phyloP scores from a whole-genome alignment of 2,888 invertebrate genomes.

The Drosophila stalkeri region DNA sequence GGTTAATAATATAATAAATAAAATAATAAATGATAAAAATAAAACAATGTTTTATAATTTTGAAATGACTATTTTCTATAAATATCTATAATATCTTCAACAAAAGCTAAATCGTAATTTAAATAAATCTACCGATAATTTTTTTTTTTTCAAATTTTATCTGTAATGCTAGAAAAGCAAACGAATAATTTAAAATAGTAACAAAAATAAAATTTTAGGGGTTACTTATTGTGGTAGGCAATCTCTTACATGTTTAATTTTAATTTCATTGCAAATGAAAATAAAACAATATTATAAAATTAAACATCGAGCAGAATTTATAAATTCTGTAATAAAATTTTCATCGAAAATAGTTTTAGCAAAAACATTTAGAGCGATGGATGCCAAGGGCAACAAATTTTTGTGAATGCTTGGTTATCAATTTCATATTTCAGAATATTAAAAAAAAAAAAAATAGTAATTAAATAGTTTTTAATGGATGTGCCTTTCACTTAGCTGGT shows the following conservation, averaged over 20 bases:
- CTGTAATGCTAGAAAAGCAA: neutral
- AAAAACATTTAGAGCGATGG: neutral
- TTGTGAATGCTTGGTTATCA: neutral
- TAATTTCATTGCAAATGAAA: neutral
- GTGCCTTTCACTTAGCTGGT: constrained; percentile 42
- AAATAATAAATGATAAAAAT: no score
- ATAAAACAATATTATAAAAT: neutral
- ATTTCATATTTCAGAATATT: neutral
- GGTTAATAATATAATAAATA: neutral
- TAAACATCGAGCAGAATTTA: neutral
- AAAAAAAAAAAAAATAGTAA: neutral
- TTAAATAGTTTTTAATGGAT: neutral
- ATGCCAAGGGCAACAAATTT: neutral
- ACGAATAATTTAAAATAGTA: neutral
- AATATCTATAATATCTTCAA: no score
- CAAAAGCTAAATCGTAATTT: no score
- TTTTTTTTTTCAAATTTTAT: no score
- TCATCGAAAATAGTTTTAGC: neutral
- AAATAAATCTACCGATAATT: no score
- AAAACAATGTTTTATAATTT: no score
- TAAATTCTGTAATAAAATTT: neutral
- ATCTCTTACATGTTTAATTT: neutral
- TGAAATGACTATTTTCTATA: no score
- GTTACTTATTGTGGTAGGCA: no score
- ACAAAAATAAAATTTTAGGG: no score